Evolutionary conservation across 1,140 invertebrate species (phyloP).

Genomic region (Ceratoteleas bidentatus): DNA sequence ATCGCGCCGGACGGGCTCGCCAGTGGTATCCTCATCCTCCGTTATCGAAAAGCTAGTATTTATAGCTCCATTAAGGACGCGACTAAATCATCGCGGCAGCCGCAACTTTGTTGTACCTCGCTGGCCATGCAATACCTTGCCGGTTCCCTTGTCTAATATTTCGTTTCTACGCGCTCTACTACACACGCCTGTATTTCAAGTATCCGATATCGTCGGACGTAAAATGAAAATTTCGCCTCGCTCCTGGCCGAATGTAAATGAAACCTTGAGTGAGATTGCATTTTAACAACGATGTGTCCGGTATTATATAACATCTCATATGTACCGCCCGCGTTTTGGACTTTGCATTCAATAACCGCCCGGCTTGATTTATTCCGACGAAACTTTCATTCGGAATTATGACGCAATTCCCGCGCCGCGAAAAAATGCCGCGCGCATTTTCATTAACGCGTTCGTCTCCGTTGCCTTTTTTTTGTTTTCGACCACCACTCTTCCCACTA

Average conservation of each 20-base stretch:
- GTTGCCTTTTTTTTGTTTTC: neutral
- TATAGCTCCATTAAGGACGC: slow-evolving; percentile 81
- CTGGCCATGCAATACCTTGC: slow-evolving; percentile 75
- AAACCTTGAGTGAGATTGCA: slow-evolving; percentile 69
- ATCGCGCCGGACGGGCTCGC: slow-evolving; percentile 56
- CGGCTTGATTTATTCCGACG: slow-evolving; percentile 61
- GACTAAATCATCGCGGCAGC: slow-evolving; percentile 80
- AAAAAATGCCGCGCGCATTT: slow-evolving; percentile 38
- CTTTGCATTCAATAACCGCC: slow-evolving; percentile 61
- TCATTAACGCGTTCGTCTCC: slow-evolving; percentile 51
- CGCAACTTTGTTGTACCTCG: slow-evolving; percentile 79
- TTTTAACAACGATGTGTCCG: slow-evolving; percentile 66
- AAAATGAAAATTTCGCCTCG: slow-evolving; percentile 74
- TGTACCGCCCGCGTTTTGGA: slow-evolving; percentile 53
- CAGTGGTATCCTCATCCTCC: slow-evolving; percentile 72
- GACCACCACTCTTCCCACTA: too few species aligned
- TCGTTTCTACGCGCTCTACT: slow-evolving; percentile 75
- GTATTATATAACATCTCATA: slow-evolving; percentile 63
- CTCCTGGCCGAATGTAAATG: slow-evolving; percentile 67
- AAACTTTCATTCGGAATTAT: slow-evolving; percentile 64
- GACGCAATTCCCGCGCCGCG: slow-evolving; percentile 54
- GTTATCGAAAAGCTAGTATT: slow-evolving; percentile 81
- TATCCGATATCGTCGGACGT: slow-evolving; percentile 74
- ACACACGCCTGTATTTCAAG: slow-evolving; percentile 75
- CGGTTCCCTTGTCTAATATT: slow-evolving; percentile 79